A percentile compares a stretch with the other conserved stretches of the same genome.
These are phyloP conservation scores for Mnemiopsis leidyi DNA, from an alignment of 37 sponge, comb jelly and placozoan species.

Conservation along the genomic window DNA sequence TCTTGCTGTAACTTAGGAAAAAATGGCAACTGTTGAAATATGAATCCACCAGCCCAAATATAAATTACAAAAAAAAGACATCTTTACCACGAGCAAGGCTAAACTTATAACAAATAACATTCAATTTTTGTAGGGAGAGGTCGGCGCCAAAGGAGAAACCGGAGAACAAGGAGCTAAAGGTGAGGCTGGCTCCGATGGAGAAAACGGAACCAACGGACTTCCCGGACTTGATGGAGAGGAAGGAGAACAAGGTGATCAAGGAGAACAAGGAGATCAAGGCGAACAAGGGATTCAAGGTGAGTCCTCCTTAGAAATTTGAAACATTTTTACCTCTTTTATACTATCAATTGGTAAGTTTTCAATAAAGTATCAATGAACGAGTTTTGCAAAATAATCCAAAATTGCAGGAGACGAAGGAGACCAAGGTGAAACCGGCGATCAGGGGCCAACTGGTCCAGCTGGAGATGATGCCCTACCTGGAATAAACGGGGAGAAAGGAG, in stretches of 20 bases:
- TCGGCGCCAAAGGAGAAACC: constrained; percentile 31
- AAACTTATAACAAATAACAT: too few relatives aligned
- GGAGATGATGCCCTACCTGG: constrained; percentile 10
- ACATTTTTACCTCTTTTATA: too few relatives aligned
- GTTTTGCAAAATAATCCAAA: too few relatives aligned
- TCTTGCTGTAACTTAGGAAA: not conserved
- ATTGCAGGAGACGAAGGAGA: constrained; percentile 27
- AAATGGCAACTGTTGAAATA: too few relatives aligned
- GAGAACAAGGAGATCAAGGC: constrained; percentile 48
- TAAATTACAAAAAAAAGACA: not conserved
- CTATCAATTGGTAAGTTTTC: too few relatives aligned
- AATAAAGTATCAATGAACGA: too few relatives aligned
- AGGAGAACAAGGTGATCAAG: constrained; percentile 15
- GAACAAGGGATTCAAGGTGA: not conserved
- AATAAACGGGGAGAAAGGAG: not conserved
- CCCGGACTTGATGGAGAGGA: constrained; percentile 30
- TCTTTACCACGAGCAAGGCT: too few relatives aligned
- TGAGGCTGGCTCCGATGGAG: not conserved
- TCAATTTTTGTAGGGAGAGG: not conserved
- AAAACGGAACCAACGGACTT: not conserved
- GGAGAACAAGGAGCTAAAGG: constrained; percentile 59
- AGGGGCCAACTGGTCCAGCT: not conserved
- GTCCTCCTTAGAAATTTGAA: too few relatives aligned
- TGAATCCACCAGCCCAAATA: too few relatives aligned
- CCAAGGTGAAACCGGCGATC: not conserved